Evolutionary conservation across 2,113 vertebrate genomes (phyloP), one percentile per base, ranked within the genome.

Genomic region (Speoplatyrhinus poulsoni): DNA sequence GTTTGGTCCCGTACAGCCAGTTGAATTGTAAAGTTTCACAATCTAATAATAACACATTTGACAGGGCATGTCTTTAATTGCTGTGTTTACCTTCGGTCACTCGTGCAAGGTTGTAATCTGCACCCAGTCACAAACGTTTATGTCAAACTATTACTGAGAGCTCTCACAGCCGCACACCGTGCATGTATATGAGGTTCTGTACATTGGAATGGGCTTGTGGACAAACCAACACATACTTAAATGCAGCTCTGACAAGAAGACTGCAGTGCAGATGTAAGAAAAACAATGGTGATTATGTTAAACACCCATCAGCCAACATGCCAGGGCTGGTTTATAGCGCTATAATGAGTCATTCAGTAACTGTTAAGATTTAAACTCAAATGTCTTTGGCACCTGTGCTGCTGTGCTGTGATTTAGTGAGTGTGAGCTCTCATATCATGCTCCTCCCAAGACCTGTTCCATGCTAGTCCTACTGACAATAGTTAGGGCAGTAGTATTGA

Each of bases 1-100:
- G 46, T 52, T 62, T 66, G 67, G 73, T 68, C 58, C 57, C 54
- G 57, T 41, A 36, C 79, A 68, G n/a, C 67, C 49, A 32, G 67
- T 65, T 58, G 10, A 61, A 73, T 66, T 7, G 17, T 6, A 32
- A 59, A 55, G n/a, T 55, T 26, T 58, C 10, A 12, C 10, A 19
- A 62, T 63, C 61, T 50, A 56, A 68, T 16, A 26, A 71, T 16
- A 26, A 71, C 46, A 50, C 9, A 17, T 15, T 17, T 16, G 9
- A 53, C 15, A 50, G 11, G 48, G 13, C 49, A 46, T 13, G 9
- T 49, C 32, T 65, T 32, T 65, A 55, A 65, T 54, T 10, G 50
- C 50, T 55, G 33, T 32, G 55, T 65, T 55, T 65, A 32, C 15
- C 52, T 53, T n/a, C 10, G 17, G 55, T 9, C 3, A 36, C 9